phyloP scores from a whole-genome alignment of 2,797 vertebrate species.

The Tadarida brasiliensis region DNA sequence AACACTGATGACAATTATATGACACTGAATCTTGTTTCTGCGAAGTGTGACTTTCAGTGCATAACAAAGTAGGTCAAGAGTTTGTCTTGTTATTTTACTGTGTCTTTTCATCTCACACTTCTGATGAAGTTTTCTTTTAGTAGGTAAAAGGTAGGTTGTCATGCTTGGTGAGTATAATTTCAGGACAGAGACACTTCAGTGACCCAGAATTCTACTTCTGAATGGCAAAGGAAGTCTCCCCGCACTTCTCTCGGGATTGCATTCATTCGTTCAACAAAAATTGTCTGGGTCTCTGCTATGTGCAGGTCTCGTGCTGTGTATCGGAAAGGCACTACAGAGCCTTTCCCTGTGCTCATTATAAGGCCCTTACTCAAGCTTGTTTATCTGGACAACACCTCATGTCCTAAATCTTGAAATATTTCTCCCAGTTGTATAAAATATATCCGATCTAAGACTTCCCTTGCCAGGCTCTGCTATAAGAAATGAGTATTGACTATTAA shows the following conservation, averaged over 20 bases:
- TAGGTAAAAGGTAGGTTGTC: neutral
- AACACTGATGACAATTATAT: conserved; percentile 80
- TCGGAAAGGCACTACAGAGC: neutral
- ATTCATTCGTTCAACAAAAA: neutral
- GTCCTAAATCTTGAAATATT: conserved; percentile 21
- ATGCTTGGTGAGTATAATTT: neutral
- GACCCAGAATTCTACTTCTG: conserved; percentile 9
- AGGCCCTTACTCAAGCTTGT: neutral
- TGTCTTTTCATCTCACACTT: conserved; percentile 55
- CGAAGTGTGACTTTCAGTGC: conserved; percentile 73
- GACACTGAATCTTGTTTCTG: conserved; percentile 75
- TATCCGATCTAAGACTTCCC: neutral
- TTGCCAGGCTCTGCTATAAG: neutral
- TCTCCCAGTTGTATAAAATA: neutral
- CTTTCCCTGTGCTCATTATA: neutral
- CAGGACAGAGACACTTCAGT: neutral
- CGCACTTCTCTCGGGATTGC: neutral
- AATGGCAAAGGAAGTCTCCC: neutral
- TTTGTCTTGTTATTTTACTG: conserved; percentile 72
- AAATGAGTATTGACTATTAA: neutral
- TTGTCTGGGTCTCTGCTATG: neutral
- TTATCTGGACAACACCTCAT: neutral
- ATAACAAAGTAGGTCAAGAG: conserved; percentile 55
- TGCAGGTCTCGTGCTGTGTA: neutral
- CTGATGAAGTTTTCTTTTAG: conserved; percentile 6